Evolutionary conservation across 2,797 vertebrate genomes (phyloP).

Genomic region (Pipistrellus pygmaeus): DNA sequence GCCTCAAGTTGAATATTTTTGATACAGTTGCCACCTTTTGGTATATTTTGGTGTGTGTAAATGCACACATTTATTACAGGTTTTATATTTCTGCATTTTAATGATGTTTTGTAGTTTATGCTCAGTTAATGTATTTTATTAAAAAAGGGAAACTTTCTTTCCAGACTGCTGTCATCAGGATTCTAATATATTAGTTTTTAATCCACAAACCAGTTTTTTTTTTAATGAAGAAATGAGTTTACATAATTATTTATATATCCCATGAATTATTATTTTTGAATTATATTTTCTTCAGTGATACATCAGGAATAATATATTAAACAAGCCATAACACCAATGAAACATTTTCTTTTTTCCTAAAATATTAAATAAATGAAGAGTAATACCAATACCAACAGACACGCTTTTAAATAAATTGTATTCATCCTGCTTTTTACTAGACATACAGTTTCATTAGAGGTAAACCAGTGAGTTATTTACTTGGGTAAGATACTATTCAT

Average conservation of each 20-base stretch:
- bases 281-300: not conserved
- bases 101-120: not conserved
- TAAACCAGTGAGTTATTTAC: not conserved
- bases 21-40: not conserved
- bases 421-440: slow-evolving; percentile 39
- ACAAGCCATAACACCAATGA: not conserved
- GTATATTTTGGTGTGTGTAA: not conserved
- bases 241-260: not conserved
- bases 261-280: not conserved
- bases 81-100: not conserved
- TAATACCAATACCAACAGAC: not conserved
- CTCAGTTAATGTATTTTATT: not conserved
- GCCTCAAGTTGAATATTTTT: not conserved
- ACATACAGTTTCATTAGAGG: not conserved
- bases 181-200: slow-evolving; percentile 36
- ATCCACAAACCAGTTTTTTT: not conserved
- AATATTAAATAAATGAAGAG: slow-evolving; percentile 30
- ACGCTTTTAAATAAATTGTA: slow-evolving; percentile 8
- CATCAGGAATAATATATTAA: slow-evolving; percentile 18
- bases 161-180: not conserved
- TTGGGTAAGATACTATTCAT: not conserved
- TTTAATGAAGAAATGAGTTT: not conserved
- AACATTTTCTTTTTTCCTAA: slow-evolving; percentile 30
- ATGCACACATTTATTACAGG: not conserved
- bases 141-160: not conserved